Percentiles rank a stretch among this genome's conserved stretches.
phyloP scores from a whole-genome alignment of 2,797 vertebrate species.

The Enteromius mattozi region DNA sequence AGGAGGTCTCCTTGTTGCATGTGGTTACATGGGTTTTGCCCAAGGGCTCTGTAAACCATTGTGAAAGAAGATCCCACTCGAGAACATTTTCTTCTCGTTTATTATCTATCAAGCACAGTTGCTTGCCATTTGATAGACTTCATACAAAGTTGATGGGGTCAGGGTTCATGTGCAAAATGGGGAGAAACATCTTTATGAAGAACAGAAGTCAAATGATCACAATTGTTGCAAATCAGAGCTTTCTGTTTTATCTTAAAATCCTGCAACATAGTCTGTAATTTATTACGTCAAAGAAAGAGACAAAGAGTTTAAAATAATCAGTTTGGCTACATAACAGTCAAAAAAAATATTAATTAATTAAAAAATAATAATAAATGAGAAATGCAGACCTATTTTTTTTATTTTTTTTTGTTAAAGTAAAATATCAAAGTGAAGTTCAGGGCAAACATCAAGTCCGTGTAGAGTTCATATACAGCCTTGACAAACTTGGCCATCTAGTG shows the following conservation, averaged over 20 bases:
- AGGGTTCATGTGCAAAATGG: neutral
- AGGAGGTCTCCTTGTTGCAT: slow-evolving; percentile 30
- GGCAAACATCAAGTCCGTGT: neutral
- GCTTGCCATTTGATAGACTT: neutral
- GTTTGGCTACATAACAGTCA: neutral
- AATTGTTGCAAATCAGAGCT: neutral
- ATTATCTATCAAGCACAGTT: neutral
- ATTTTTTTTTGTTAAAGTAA: neutral
- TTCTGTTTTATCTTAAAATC: neutral
- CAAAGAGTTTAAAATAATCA: neutral
- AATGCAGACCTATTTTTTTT: neutral
- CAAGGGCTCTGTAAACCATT: slow-evolving; percentile 28
- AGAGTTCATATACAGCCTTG: neutral
- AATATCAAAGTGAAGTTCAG: neutral
- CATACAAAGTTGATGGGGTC: neutral
- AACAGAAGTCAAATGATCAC: neutral
- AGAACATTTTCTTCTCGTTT: neutral
- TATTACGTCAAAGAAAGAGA: neutral
- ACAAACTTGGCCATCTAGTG: slow-evolving; percentile 23
- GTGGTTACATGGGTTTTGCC: slow-evolving; percentile 55
- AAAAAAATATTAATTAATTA: neutral
- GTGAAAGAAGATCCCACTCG: slow-evolving; percentile 27
- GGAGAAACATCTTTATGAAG: neutral
- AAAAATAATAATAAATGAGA: neutral
- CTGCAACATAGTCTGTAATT: neutral